Base-by-base conservation (phyloP, 2,797 vertebrate species). In the Galaxias olidus region DNA sequence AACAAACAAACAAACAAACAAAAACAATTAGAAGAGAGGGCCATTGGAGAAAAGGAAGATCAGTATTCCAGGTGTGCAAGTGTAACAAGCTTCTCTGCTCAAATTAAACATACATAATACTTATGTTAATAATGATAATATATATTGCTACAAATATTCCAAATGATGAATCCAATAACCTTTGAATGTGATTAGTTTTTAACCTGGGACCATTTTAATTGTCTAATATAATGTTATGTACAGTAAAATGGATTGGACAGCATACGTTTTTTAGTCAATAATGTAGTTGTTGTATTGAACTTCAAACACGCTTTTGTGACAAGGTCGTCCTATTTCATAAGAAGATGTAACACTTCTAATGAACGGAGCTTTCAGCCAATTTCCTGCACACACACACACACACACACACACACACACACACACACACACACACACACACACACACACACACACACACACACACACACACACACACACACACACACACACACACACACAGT, bases 1-100 rank as follows among this genome's bases (percentile, higher is more conserved):
- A n/a, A n/a, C n/a, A n/a, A n/a, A n/a, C n/a, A n/a, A n/a, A n/a
- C n/a, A n/a, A n/a, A n/a, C n/a, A n/a, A n/a, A n/a, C n/a, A n/a
- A n/a, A n/a, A n/a, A n/a, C n/a, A n/a, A n/a, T n/a, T n/a, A n/a
- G 54, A 63, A 56, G 53, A 51, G 61, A 3, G 4, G 68, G 68
- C 71, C 71, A 69, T 73, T 18, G 73, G 59, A 65, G 73, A 72
- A 59, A 63, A 74, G 68, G 64, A 63, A 71, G 83, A 91, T 79
- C 78, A 69, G 54, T 86, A 80, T 86, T 87, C 89, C 91, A 92
- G 90, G 92, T 91, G 91, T 87, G 82, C 85, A 74, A n/a, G n/a
- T n/a, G n/a, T n/a, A n/a, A n/a, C n/a, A n/a, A 75, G 76, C 75
- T 85, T 79, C 74, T 82, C 75, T 81, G 81, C 72, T 78, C 58